Evolutionary conservation across 2,888 invertebrate species (phyloP), one percentile per base, ranked within the genome.

Genomic region (Myathropa florea): DNA sequence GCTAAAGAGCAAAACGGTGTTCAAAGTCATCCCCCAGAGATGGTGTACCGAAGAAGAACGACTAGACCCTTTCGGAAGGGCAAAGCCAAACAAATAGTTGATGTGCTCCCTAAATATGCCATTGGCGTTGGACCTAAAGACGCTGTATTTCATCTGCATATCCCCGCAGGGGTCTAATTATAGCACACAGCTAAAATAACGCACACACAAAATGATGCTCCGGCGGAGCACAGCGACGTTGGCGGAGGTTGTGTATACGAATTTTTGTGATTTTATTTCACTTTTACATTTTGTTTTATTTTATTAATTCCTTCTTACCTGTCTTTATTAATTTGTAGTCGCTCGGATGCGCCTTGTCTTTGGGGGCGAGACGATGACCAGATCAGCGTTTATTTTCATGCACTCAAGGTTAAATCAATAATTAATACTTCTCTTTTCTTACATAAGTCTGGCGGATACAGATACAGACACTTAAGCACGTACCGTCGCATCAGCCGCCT

Each of bases 321-420:
- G 83, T 61, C 65, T 53, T 71, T 71, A 60, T 53, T 80, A 84
- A 76, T 71, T 64, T 83, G 73, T 65, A 61, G 71, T 67, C 36
- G 61, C n/a, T 10, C 33, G 53, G 24, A 26, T 57, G 57, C 24
- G 53, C 68, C 21, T 30, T 73, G 24, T 57, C 21, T 64, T 18
- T 0, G 28, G 21, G 4, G 26, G 30, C 61, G 12, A 4, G 55
- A 18, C n/a, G 3, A 28, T 55, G 24, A 30, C 57, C 76, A 79
- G 39, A 71, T 81, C 63, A 85, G 67, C 59, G 73, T 77, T 73
- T 85, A 85, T 85, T 77, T 85, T 85, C 82, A 73, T 78, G 67
- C 53, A 57, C 73, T 78, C 77, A 85, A 85, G 85, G 85, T 70
- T 85, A 82, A 82, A 85, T 85, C 82, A 85, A 85, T 85, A 85